Percentiles rank a stretch among this genome's conserved stretches.
These are phyloP conservation scores for Siderastrea siderea DNA, from an alignment of 92 coral and sea anemone species.

Conservation along the genomic window DNA sequence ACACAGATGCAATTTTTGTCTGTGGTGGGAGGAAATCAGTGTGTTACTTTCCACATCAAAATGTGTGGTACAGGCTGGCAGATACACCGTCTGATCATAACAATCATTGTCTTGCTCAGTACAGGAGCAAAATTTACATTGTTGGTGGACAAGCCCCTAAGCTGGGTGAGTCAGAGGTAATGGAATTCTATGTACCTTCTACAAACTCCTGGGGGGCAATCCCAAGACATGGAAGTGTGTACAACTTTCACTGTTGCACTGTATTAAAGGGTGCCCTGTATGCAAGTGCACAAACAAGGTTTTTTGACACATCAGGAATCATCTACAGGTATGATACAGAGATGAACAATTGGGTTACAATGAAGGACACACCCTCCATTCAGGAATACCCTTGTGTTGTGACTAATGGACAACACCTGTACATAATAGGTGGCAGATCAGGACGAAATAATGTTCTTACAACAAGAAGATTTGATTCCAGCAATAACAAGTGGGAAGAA, in stretches of 20 bases:
- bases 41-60: too few relatives aligned
- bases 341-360: too few relatives aligned
- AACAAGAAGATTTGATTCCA: slow-evolving; percentile 69
- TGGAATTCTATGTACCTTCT: neutral
- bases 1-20: too few relatives aligned
- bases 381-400: neutral
- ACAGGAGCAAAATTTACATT: neutral
- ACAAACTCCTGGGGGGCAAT: neutral
- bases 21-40: too few relatives aligned
- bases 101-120: too few relatives aligned
- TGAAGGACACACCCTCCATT: too few relatives aligned
- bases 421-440: neutral
- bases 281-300: neutral
- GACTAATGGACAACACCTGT: neutral
- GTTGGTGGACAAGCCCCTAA: too few relatives aligned
- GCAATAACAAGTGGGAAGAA: slow-evolving; percentile 75
- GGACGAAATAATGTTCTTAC: neutral
- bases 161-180: neutral
- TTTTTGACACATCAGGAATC: neutral
- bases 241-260: neutral
- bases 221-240: neutral
- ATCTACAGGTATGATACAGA: neutral
- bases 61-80: too few relatives aligned
- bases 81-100: too few relatives aligned
- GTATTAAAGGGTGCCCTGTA: neutral